Percentiles rank a stretch among this genome's conserved stretches.
phyloP scores from a whole-genome alignment of 2,113 vertebrate genomes.

The Apodemus speciosus region DNA sequence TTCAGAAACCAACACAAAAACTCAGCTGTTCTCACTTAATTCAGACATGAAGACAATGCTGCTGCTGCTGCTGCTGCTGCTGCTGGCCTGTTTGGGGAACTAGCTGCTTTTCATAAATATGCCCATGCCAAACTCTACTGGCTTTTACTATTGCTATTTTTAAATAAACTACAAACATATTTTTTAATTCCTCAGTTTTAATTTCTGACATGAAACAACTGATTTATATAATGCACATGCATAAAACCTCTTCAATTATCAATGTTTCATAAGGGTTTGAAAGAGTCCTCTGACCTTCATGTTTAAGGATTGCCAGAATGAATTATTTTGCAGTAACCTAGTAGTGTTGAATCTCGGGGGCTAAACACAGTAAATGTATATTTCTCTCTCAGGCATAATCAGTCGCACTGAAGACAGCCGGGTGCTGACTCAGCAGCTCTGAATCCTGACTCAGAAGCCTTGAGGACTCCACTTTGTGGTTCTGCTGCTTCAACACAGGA shows the following conservation, averaged over 20 bases:
- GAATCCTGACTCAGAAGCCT: not conserved
- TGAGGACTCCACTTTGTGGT: not conserved
- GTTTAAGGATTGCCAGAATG: constrained; percentile 18
- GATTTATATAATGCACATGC: not conserved
- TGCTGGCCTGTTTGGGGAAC: constrained; percentile 54
- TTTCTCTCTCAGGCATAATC: constrained; percentile 8
- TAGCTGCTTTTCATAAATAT: constrained; percentile 39
- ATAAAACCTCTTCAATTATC: constrained; percentile 41
- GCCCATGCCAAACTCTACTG: constrained; percentile 22
- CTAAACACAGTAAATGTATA: not conserved
- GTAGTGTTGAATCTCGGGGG: not conserved
- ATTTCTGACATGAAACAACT: constrained; percentile 35
- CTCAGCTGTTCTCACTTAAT: constrained; percentile 64
- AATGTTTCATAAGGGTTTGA: constrained; percentile 23
- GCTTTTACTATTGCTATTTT: constrained; percentile 41
- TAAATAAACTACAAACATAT: constrained; percentile 31
- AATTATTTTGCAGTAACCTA: constrained; percentile 53
- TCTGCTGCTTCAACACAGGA: not conserved
- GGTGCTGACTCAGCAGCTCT: not conserved
- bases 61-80: constrained; percentile 42
- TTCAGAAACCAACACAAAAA: constrained; percentile 28
- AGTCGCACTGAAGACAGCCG: not conserved
- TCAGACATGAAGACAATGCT: constrained; percentile 43
- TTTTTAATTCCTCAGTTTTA: constrained; percentile 25
- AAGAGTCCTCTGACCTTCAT: constrained; percentile 22